Base-by-base conservation (phyloP, 2,888 invertebrate genomes). In the Sarcophaga carnaria region DNA sequence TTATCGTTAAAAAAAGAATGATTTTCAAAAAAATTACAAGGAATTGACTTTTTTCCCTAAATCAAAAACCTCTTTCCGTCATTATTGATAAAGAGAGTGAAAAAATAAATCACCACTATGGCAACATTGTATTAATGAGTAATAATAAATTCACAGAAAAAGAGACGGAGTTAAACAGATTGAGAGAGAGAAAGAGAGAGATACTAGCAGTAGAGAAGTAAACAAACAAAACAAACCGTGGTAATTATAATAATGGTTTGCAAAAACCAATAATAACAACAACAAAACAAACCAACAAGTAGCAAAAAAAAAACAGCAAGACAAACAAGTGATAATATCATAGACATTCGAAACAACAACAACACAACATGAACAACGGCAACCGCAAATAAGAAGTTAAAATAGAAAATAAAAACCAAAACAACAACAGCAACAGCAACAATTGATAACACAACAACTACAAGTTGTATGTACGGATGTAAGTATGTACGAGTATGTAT, bases 321-420 rank as follows among this genome's bases (percentile, higher is more conserved):
- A 60, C 64, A 69, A 27, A 74, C 72, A 78, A 72, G 69, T 80
- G 80, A 86, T 80, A 86, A 77, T 83, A 76, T 86, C 82, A 49
- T 49, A 45, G 64, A 62, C 71, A 85, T 60, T 47, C 45, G 22
- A 76, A 37, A 12, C 59, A 70, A 37, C 2, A 37, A 37, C 8
- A 37, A 37, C 37, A 37, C 37, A 37, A 4, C 3, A 5, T 22
- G 10, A 49, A 49, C 11, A 4, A 75, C 62, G 17, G 20, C 62
- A 63, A 25, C n/a, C 66, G 75, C 45, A 69, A 64, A 66, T n/a
- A 79, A 69, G 27, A 74, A 78, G 64, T 22, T 63, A 59, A 75
- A 71, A 70, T 67, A 74, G 37, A 77, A 60, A 79, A 62, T 60
- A 59, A 79, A 70, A 67, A 22, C 17, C 22, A 54, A 63, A 45